These are phyloP conservation scores for Ceyx margarethae DNA, from an alignment of 2,113 vertebrate species.

Conservation along the genomic window DNA sequence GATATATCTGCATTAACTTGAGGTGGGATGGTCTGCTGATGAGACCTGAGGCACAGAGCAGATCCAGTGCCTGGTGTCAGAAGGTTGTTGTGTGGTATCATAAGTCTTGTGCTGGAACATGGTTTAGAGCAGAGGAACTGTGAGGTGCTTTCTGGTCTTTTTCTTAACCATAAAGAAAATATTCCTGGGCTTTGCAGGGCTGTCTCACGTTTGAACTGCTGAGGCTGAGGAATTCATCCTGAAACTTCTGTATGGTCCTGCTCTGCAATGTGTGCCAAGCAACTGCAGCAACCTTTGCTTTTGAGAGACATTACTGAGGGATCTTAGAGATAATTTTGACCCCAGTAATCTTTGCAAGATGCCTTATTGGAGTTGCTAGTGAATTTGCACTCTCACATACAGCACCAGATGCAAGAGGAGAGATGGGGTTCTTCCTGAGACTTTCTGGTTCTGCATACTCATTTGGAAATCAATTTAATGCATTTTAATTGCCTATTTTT, in stretches of 20 bases:
- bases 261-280: not conserved
- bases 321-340: not conserved
- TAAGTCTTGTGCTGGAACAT: fast-evolving
- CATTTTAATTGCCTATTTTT: slow-evolving; percentile 69
- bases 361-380: not conserved
- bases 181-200: not conserved
- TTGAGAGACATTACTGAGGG: not conserved
- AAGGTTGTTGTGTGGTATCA: not conserved
- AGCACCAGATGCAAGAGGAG: slow-evolving; percentile 16
- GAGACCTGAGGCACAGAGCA: not conserved
- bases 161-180: not conserved
- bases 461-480: slow-evolving; percentile 64
- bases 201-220: not conserved
- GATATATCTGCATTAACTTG: not conserved
- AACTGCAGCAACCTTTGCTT: not conserved
- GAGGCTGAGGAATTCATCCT: not conserved
- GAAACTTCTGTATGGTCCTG: not conserved
- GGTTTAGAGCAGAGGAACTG: not conserved
- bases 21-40: not conserved
- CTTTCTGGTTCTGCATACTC: slow-evolving; percentile 25
- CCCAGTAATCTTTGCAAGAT: not conserved
- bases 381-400: slow-evolving; percentile 2
- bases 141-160: not conserved
- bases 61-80: not conserved
- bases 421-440: slow-evolving; percentile 12